Base-by-base conservation (phyloP, 2,888 invertebrate genomes). In the Bellardia pandia region DNA sequence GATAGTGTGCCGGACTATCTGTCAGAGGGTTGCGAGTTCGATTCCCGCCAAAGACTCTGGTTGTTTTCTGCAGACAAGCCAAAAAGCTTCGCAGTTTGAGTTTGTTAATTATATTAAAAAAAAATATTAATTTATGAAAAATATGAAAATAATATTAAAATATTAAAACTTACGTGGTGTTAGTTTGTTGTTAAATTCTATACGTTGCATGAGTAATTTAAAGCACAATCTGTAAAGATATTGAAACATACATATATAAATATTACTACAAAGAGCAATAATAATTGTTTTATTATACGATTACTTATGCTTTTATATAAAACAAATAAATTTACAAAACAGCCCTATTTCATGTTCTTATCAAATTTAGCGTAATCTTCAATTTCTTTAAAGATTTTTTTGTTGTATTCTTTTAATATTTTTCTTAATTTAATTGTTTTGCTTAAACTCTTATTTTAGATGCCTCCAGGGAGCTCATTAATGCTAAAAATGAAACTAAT, bases 121-220 rank as follows among this genome's bases (percentile, higher is more conserved):
- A n/a, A n/a, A n/a, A n/a, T n/a, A n/a, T n/a, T n/a, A n/a, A n/a
- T n/a, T n/a, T n/a, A n/a, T n/a, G n/a, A n/a, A n/a, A n/a, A n/a
- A n/a, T n/a, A n/a, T n/a, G n/a, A n/a, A n/a, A n/a, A n/a, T n/a
- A n/a, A n/a, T n/a, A n/a, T n/a, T 48, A 48, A 48, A 48, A 48
- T 48, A 0, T 48, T n/a, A 23, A 56, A 16, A 87, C 88, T 88
- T 88, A 88, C 88, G 87, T 86, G 86, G 56, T 86, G 66, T 84
- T 71, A 79, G 60, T 68, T 79, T 75, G 69, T 74, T 72, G 53
- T 62, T 60, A 30, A 62, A 62, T 60, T 71, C 71, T 81, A 58
- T 60, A 83, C 86, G 85, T 88, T 85, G 86, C 88, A 88, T 88
- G 84, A 86, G 85, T 86, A 76, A 58, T 60, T 86, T 58, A 83